Conservation (phyloP, 2,888 invertebrate genomes). For the Cryptophagus acutangulus region DNA sequence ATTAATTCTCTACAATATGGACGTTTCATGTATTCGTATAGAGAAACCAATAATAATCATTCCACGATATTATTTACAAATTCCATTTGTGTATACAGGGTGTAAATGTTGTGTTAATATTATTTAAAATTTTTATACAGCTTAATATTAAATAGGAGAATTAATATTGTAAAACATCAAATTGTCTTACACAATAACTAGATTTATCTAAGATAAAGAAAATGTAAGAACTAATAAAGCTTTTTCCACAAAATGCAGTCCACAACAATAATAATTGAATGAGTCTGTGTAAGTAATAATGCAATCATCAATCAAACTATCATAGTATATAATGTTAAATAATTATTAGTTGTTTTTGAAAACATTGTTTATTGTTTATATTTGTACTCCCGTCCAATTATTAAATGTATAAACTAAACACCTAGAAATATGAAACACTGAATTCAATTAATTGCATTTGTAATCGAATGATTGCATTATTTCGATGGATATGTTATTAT, state of each 20-base stretch:
- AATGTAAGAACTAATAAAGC: slow-evolving; percentile 2
- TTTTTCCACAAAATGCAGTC: background rate
- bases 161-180: slow-evolving; percentile 7
- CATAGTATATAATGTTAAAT: background rate
- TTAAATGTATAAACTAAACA: slow-evolving; percentile 2
- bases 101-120: background rate
- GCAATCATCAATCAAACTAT: slow-evolving; percentile 2
- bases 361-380: too few species aligned
- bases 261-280: background rate
- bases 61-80: background rate
- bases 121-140: background rate
- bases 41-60: too few species aligned
- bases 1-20: background rate
- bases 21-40: slow-evolving; percentile 2
- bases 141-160: slow-evolving; percentile 5
- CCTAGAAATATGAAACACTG: background rate
- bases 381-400: too few species aligned
- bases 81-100: background rate
- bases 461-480: too few species aligned
- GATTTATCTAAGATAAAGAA: too few species aligned
- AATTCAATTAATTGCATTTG: too few species aligned
- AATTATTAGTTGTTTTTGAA: too few species aligned
- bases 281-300: background rate
- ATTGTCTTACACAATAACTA: slow-evolving; percentile 6
- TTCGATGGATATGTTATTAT: slow-evolving; percentile 3